phyloP scores from a whole-genome alignment of 1,140 invertebrate species.

The Sitophilus oryzae region DNA sequence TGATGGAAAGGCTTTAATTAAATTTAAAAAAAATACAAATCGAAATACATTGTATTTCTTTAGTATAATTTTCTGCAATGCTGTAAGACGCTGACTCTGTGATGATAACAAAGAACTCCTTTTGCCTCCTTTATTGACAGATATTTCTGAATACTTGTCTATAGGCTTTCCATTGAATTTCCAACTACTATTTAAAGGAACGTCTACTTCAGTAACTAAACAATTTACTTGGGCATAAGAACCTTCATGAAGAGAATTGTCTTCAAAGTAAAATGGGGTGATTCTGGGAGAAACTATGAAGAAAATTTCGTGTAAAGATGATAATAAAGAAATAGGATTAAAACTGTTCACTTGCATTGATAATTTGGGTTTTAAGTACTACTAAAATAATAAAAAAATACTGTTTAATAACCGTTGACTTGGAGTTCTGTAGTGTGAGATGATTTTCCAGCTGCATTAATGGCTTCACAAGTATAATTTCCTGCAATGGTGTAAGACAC shows the following conservation, averaged over 20 bases:
- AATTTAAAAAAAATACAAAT: constrained; percentile 4
- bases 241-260: constrained; percentile 49
- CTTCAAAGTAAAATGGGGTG: constrained; percentile 60
- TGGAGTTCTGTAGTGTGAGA: constrained; percentile 61
- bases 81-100: constrained; percentile 69
- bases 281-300: neutral
- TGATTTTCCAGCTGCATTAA: constrained; percentile 60
- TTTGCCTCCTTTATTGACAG: constrained; percentile 53
- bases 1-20: no score
- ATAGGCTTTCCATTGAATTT: constrained; percentile 44
- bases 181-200: constrained; percentile 44
- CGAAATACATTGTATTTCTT: constrained; percentile 41
- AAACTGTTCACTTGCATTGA: no score
- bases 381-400: constrained; percentile 3
- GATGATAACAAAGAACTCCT: constrained; percentile 63
- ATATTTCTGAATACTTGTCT: constrained; percentile 19
- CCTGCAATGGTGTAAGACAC: constrained; percentile 70
- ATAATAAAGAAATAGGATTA: constrained; percentile 1
- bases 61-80: constrained; percentile 70
- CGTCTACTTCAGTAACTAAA: constrained; percentile 35
- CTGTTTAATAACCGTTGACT: constrained; percentile 60
- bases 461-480: constrained; percentile 64
- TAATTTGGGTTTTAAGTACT: neutral
- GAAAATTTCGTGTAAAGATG: no score
- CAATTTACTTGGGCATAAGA: constrained; percentile 41